phyloP scores from a whole-genome alignment of 35 echinoderm and acorn worm genomes.

The Antedon bifida region DNA sequence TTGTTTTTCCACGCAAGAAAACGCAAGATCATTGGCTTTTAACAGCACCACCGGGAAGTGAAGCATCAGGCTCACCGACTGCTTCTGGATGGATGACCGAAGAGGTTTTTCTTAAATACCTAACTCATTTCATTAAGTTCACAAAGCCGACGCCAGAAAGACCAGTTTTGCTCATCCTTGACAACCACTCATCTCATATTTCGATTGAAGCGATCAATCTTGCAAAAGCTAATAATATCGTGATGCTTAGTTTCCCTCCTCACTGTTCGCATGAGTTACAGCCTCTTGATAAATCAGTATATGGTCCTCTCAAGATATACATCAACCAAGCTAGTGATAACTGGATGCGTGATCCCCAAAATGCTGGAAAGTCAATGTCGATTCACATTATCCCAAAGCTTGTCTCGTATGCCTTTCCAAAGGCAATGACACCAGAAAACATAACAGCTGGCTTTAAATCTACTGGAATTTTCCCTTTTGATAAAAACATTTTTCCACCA shows the following conservation, averaged over 20 bases:
- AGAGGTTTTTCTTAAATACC: neutral
- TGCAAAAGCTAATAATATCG: slow-evolving; percentile 7
- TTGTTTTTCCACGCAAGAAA: slow-evolving; percentile 18
- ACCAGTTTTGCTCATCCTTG: slow-evolving; percentile 16
- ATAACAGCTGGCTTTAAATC: slow-evolving; percentile 13
- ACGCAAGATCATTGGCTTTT: slow-evolving; percentile 9
- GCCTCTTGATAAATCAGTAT: slow-evolving; percentile 17
- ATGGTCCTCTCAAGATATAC: slow-evolving; percentile 4
- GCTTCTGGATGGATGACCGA: slow-evolving; percentile 21
- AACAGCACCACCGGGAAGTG: slow-evolving; percentile 10
- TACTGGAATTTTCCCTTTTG: slow-evolving; percentile 15
- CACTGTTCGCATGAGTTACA: slow-evolving; percentile 24
- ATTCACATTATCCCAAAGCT: slow-evolving; percentile 11
- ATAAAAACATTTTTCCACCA: slow-evolving; percentile 13
- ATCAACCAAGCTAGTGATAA: slow-evolving; percentile 3
- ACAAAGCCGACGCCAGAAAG: slow-evolving; percentile 9
- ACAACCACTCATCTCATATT: slow-evolving; percentile 16
- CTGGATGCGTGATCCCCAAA: neutral
- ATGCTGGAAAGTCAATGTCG: slow-evolving; percentile 16
- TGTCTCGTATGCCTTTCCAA: slow-evolving; percentile 11
- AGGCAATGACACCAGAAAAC: slow-evolving; percentile 20
- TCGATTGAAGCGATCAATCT: slow-evolving; percentile 13
- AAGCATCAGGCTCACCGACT: neutral
- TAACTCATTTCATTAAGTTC: slow-evolving; percentile 4
- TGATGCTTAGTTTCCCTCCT: slow-evolving; percentile 8